Evolutionary conservation across 1,140 invertebrate species (phyloP), one percentile per base, ranked within the genome.

Genomic region (Platyscapa corneri): DNA sequence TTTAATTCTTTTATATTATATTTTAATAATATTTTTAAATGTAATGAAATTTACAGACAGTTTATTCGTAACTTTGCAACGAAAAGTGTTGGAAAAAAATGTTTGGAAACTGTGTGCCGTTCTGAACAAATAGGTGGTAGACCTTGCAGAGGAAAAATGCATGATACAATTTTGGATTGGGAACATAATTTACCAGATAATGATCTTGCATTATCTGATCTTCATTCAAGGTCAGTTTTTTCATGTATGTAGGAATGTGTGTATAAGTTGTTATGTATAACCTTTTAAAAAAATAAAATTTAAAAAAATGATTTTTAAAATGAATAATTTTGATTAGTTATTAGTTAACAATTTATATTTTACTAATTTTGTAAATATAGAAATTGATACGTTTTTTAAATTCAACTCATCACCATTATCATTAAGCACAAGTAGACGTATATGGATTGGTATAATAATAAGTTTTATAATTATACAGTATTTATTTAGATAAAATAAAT

Each of bases 101-200:
- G 94, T 88, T 95, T 98, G 83, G 97, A 97, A 32, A 95, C 95
- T 53, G 94, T 94, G 20, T 99, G 97, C 94, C 95, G 94, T 89
- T 95, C 94, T 3, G 93, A 95, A 70, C 92, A 93, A 88, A 92
- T 94, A 77, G 95, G 95, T 72, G 95, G 95, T 42, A 93, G 97
- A 85, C 94, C 95, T 6, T 98, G 98, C 90, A 94, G 98, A 86
- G 98, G 99, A 39, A 95, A 96, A 86, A 93, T 99, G 72, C 94
- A 96, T 87, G 99, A 99, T 92, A 98, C 96, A 46, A 97, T 99
- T 83, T 94, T 99, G n/a, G 99, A 99, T 93, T 99, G 99, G 99
- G 99, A 99, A 91, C 96, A 98, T 91, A 96, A 96, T 92, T 94
- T 99, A 84, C 99, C 99, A 30, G 96, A 98, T 88, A 95, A 96